These are phyloP conservation scores for Chrysogorgia sp. DNA, from an alignment of 92 coral and sea anemone species.

Conservation along the genomic window DNA sequence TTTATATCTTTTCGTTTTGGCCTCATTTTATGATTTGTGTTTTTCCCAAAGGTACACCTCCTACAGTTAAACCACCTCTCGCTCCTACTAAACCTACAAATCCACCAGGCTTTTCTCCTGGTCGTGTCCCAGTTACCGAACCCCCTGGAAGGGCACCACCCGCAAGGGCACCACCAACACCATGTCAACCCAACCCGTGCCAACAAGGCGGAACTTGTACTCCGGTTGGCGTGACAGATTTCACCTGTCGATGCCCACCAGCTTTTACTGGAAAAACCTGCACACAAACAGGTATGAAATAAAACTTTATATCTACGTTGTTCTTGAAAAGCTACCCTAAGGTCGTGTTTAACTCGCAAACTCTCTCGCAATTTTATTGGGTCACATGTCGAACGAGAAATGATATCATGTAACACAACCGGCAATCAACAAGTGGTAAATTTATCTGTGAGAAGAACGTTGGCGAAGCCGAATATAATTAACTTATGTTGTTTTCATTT, in stretches of 20 bases:
- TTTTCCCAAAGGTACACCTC: neutral
- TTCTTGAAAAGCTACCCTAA: too few species aligned
- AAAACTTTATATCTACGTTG: slow-evolving; percentile 53
- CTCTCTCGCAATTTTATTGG: too few species aligned
- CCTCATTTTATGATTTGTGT: neutral
- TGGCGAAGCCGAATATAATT: slow-evolving; percentile 49
- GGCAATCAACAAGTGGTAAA: too few species aligned
- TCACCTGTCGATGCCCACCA: slow-evolving; percentile 13
- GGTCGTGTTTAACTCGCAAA: too few species aligned
- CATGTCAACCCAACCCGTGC: slow-evolving; percentile 81
- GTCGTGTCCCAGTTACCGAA: slow-evolving; percentile 26
- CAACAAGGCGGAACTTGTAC: slow-evolving; percentile 80
- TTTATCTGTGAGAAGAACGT: slow-evolving; percentile 61
- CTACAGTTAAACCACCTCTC: neutral
- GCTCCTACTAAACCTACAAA: neutral
- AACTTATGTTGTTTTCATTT: neutral
- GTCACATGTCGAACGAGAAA: too few species aligned
- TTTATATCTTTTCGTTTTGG: too few species aligned
- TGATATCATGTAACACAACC: too few species aligned
- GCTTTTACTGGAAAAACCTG: slow-evolving; percentile 30
- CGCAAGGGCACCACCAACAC: slow-evolving; percentile 48
- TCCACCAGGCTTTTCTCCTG: slow-evolving; percentile 1
- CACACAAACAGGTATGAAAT: slow-evolving; percentile 46
- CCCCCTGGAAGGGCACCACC: neutral
- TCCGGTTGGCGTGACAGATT: slow-evolving; percentile 27